phyloP scores from a whole-genome alignment of 1,140 invertebrate genomes.

The Heliconius hermathena region DNA sequence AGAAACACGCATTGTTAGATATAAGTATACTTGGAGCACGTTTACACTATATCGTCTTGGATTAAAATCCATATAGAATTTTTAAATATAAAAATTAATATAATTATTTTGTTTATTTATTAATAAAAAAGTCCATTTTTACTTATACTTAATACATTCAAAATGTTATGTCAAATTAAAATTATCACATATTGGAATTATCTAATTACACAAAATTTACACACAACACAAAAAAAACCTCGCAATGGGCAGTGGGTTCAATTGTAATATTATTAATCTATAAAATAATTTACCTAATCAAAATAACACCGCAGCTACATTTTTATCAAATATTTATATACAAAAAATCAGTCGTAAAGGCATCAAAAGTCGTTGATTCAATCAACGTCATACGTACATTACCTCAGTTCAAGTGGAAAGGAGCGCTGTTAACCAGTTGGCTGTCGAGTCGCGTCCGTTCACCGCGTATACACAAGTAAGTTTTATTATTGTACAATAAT shows the following conservation, averaged over 20 bases:
- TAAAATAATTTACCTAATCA: neutral
- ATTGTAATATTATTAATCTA: neutral
- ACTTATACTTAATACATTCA: neutral
- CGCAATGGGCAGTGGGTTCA: too few relatives aligned
- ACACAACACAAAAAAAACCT: neutral
- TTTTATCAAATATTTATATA: neutral
- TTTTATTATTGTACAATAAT: neutral
- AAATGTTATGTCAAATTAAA: neutral
- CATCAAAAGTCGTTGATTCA: neutral
- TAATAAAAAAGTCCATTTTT: neutral
- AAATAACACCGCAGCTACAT: neutral
- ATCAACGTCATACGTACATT: conserved; percentile 1
- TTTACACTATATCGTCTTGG: neutral
- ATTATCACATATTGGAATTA: neutral
- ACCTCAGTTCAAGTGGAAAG: conserved; percentile 13
- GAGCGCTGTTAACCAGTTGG: conserved; percentile 17
- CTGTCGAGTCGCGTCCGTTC: conserved; percentile 17
- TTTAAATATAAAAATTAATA: neutral
- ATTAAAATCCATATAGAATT: neutral
- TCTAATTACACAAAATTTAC: neutral
- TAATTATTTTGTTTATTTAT: neutral
- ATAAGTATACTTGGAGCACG: conserved; percentile 2
- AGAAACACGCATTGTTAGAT: conserved; percentile 13
- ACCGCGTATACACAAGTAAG: conserved; percentile 11
- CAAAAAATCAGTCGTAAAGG: neutral